Evolutionary conservation across 2,888 invertebrate genomes (phyloP), one percentile per base, ranked within the genome.

Genomic region (Exocentrus adspersus): DNA sequence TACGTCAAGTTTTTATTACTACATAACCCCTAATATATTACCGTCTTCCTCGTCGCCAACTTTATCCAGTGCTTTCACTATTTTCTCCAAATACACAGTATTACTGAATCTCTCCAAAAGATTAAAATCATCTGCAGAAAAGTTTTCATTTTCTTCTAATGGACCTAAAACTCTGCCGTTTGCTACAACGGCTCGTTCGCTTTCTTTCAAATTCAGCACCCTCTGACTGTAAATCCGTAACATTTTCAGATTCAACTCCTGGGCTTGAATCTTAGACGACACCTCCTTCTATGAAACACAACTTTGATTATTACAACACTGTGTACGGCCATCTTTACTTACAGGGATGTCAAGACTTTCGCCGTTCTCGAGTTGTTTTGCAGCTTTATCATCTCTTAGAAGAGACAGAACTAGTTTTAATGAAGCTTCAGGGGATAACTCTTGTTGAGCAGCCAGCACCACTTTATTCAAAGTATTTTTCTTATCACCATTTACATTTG

Each of bases 131-230:
- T 97, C 97, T 28, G 87, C 84, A 2, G 90, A 89, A 79, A 98
- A 95, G 17, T 83, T 82, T 79, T 98, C 97, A 17, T 86, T 84
- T 0, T 85, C 82, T 1, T 86, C 84, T 5, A 98, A 84, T 0
- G 97, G 96, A 0, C 97, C 98, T 61, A 96, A 85, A 28, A 97
- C 86, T 66, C 94, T 87, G 9, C 97, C 96, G 84, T 98, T 98
- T 61, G 92, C 90, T 12, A 97, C 85, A 2, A 98, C 84, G 0
- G 91, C 92, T 65, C 90, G 86, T 52, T 87, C 87, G 2, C 92
- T 89, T 10, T 86, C 85, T 16, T 85, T 82, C 67, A 97, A 82
- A 28, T 88, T 88, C 19, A 97, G 81, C 6, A 92, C 90, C 57
- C 90, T 87, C 71, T 89, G 89, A 59, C 88, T 87, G 79, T 93